Evolutionary conservation across 2,113 vertebrate species (phyloP), one percentile per base, ranked within the genome.

Genomic region (Dasypus novemcinctus): DNA sequence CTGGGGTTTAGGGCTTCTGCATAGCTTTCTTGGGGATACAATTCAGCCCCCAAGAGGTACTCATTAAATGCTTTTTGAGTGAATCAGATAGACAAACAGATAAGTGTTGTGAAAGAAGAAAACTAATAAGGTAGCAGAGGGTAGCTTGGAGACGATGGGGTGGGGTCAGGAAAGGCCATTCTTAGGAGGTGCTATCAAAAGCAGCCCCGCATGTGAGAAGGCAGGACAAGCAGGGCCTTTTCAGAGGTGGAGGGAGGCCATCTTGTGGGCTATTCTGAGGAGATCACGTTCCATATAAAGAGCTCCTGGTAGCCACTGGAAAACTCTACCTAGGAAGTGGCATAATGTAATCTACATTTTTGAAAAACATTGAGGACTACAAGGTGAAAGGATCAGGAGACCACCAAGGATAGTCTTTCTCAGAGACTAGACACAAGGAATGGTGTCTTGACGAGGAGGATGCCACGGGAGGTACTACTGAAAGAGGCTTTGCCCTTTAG

Each of bases 151-250:
- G n/a, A 69, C 13, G 43, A 13, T 17, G 2, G 25, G 25, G 18
- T 29, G 33, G 27, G 14, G 23, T 74, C 31, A 10, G 68, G 80
- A 38, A 69, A 33, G 63, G 13, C 17, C 14, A 57, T 41, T 61
- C 7, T 2, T 9, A 64, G 79, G 36, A 15, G 31, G 36, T 36
- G 4, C 52, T 52, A 1, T 5, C 5, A 79, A 41, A 63, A 66
- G 85, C 64, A 12, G 7, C 31, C 21, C 43, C 38, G 41, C 7
- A 1, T 5, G 59, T 52, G 66, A 74, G 43, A 66, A 52, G 75
- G 25, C 31, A 10, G 3, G 1, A 69, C 18, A 11, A 2, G 2
- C 33, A 2, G 33, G 4, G 25, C 66, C 38, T 81, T 10, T 1
- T 33, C 21, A 31, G 79, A 85, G 59, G 29, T 2, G 1, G 54